phyloP scores from a whole-genome alignment of 2,797 vertebrate genomes.

The Neopelma chrysocephalum region DNA sequence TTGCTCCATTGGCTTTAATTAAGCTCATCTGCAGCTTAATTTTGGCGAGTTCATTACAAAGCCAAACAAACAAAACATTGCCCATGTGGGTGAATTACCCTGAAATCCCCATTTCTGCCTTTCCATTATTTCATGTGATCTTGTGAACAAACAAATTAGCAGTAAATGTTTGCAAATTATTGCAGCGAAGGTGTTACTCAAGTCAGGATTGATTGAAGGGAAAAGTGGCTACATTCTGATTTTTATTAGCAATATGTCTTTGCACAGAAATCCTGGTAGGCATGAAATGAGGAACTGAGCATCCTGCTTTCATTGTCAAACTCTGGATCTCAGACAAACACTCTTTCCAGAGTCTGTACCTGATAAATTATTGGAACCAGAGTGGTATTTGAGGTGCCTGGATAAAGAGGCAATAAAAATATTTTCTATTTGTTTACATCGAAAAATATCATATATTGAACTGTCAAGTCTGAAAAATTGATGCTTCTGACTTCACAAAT shows the following conservation, averaged over 20 bases:
- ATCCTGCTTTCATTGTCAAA: background rate
- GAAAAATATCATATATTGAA: slow-evolving; percentile 33
- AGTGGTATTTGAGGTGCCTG: slow-evolving; percentile 6
- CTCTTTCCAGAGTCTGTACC: background rate
- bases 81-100: background rate
- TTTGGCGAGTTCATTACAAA: slow-evolving; percentile 55
- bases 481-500: slow-evolving; percentile 45
- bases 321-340: background rate
- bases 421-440: slow-evolving; percentile 57
- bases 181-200: background rate
- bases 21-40: slow-evolving; percentile 64
- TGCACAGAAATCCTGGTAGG: background rate
- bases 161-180: background rate
- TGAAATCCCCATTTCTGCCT: background rate
- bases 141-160: slow-evolving; percentile 9
- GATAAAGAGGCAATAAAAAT: slow-evolving; percentile 45
- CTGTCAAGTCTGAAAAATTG: slow-evolving; percentile 63
- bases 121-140: background rate
- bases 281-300: background rate
- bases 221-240: slow-evolving; percentile 1
- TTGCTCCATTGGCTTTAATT: slow-evolving; percentile 72
- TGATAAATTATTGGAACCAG: slow-evolving; percentile 19
- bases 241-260: slow-evolving; percentile 21
- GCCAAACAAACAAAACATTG: background rate
- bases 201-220: background rate